A percentile compares a stretch with the other conserved stretches of the same genome.
These are phyloP conservation scores for Andrena hattorfiana DNA, from an alignment of 2,888 invertebrate species.

Conservation along the genomic window DNA sequence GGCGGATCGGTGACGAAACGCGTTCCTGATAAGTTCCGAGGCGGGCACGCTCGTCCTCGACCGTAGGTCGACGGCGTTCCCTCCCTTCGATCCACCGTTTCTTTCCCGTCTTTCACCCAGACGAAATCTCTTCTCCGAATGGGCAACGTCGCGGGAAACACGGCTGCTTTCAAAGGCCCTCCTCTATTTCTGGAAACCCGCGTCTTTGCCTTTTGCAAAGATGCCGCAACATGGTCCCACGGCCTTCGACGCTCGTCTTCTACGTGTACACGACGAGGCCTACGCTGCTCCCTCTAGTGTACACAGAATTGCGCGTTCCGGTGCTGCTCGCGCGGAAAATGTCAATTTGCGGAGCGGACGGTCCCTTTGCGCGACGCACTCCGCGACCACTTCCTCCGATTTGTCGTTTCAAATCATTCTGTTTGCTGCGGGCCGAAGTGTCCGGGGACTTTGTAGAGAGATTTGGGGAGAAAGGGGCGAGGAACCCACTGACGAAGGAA, in stretches of 20 bases:
- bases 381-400: constrained; percentile 21
- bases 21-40: constrained; percentile 50
- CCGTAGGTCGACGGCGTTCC: not conserved
- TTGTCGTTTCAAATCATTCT: not conserved
- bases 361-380: constrained; percentile 52
- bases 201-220: constrained; percentile 58
- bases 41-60: constrained; percentile 15
- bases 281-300: not conserved
- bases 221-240: constrained; percentile 48
- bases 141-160: constrained; percentile 23
- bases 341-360: constrained; percentile 54
- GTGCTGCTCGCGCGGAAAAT: constrained; percentile 48
- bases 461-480: too few species aligned
- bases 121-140: constrained; percentile 24
- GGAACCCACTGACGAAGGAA: too few species aligned
- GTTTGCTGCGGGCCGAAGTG: not conserved
- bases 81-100: not conserved
- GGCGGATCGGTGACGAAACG: constrained; percentile 60
- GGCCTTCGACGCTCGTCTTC: constrained; percentile 62
- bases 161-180: constrained; percentile 58
- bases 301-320: constrained; percentile 35
- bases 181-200: constrained; percentile 63
- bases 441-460: too few species aligned
- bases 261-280: constrained; percentile 23
- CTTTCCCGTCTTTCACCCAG: constrained; percentile 21